Evolutionary conservation across 2,797 vertebrate species (phyloP), one percentile per base, ranked within the genome.

Genomic region (Iguana delicatissima): DNA sequence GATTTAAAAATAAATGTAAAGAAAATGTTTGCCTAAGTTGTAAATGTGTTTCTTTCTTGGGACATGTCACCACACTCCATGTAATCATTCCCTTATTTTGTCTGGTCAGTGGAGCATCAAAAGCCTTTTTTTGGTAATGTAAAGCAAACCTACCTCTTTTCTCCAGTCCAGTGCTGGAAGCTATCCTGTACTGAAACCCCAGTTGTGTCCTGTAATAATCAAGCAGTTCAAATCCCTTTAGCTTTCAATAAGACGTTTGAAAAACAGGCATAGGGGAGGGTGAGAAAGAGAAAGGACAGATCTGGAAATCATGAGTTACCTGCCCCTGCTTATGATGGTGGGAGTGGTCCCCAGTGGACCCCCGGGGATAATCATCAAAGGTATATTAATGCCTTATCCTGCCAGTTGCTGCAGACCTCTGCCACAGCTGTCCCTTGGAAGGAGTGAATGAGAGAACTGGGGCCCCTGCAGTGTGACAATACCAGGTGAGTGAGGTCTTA

Each of bases 311-410:
- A 24, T 55, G 72, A 38, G 42, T 42, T 29, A 77, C 22, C 57
- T 55, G 46, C 20, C 59, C 32, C 84, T 24, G 3, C 32, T 87
- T 62, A 72, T 79, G 26, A 9, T 59, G 18, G 57, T 87, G 35
- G 91, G 88, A 77, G 73, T 84, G 86, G 80, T 69, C 59, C 12
- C 64, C 46, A 72, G 4, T 73, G 80, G 84, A 24, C 77, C 26
- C 50, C 81, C 67, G n/a, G n/a, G 69, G 67, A 42, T 52, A 8
- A 46, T 79, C 10, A 13, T 59, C 59, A 32, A 2, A 22, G 46
- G 26, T 79, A 89, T 92, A 84, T 89, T 84, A 89, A 84, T 35
- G 12, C 24, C 6, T 29, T 1, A 1, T 50, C 29, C 13, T 67
- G 64, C 32, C 32, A 42, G 10, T 50, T 26, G 20, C 46, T 24